A percentile compares a stretch with the other conserved stretches of the same genome.
phyloP scores from a whole-genome alignment of 2,888 invertebrate genomes.

The Leucania comma region DNA sequence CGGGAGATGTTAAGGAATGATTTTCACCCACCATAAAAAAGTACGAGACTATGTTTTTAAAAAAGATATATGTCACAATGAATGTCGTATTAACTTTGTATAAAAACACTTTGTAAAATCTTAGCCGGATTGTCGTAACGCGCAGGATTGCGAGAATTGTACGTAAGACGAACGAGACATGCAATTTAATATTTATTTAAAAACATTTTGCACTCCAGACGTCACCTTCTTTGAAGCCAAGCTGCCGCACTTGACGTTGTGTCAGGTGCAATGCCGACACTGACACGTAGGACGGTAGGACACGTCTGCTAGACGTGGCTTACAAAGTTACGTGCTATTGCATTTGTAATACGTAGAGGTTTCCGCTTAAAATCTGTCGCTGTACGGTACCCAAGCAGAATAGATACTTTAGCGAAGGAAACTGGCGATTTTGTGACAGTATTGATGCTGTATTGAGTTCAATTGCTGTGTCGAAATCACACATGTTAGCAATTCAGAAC shows the following conservation, averaged over 20 bases:
- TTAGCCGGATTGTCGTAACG: not conserved
- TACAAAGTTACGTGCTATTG: slow-evolving; percentile 10
- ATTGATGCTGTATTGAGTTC: too few relatives aligned
- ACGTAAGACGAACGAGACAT: not conserved
- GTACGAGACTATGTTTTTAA: too few relatives aligned
- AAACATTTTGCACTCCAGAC: slow-evolving; percentile 10
- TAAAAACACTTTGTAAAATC: not conserved
- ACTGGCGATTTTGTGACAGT: not conserved
- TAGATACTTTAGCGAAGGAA: not conserved
- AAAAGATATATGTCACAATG: too few relatives aligned
- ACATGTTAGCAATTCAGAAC: too few relatives aligned
- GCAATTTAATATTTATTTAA: slow-evolving; percentile 8
- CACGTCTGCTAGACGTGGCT: slow-evolving; percentile 27
- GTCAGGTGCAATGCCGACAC: slow-evolving; percentile 21
- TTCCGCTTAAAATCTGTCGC: not conserved
- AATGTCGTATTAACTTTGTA: too few relatives aligned
- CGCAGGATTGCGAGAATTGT: not conserved
- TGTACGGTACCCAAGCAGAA: too few relatives aligned
- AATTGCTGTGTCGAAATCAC: too few relatives aligned
- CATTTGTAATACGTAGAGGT: slow-evolving; percentile 21
- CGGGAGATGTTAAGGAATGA: too few relatives aligned
- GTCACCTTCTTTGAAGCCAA: slow-evolving; percentile 1
- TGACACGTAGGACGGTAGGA: slow-evolving; percentile 2
- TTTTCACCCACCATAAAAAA: too few relatives aligned
- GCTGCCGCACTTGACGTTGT: slow-evolving; percentile 12